phyloP scores from a whole-genome alignment of 1,140 invertebrate genomes.

The Nomia melanderi region DNA sequence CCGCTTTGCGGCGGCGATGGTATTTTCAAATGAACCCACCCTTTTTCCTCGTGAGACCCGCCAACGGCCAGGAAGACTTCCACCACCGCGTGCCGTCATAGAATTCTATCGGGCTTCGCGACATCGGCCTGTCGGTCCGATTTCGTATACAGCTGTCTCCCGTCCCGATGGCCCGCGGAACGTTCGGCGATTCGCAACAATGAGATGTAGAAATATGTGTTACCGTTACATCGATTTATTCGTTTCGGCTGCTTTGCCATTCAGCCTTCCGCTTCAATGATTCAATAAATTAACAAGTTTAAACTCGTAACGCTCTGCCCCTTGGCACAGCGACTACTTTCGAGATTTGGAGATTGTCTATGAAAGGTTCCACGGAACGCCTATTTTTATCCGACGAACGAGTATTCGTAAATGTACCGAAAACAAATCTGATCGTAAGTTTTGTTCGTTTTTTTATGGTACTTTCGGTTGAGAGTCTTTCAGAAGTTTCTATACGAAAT shows the following conservation, averaged over 20 bases:
- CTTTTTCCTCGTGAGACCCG: constrained; percentile 52
- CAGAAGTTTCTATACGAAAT: too few species aligned
- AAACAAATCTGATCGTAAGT: too few species aligned
- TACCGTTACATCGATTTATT: constrained; percentile 26
- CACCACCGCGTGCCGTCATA: constrained; percentile 33
- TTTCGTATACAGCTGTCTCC: constrained; percentile 49
- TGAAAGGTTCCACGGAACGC: too few species aligned
- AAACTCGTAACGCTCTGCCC: not conserved
- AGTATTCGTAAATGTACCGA: too few species aligned
- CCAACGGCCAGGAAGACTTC: constrained; percentile 8
- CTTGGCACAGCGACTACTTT: too few species aligned
- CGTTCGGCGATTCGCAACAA: constrained; percentile 12
- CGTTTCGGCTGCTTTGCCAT: not conserved
- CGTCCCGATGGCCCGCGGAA: constrained; percentile 19
- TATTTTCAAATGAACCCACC: constrained; percentile 65
- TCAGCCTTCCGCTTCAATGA: not conserved
- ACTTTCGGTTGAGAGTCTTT: too few species aligned
- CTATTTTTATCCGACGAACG: too few species aligned
- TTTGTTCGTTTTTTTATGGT: too few species aligned
- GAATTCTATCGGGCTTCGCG: constrained; percentile 43
- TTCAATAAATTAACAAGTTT: not conserved
- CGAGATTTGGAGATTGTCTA: too few species aligned
- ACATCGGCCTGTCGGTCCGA: constrained; percentile 27
- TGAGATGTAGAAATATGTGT: constrained; percentile 37
- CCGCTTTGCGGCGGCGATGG: constrained; percentile 63